A percentile compares a stretch with the other conserved stretches of the same genome.
These are phyloP conservation scores for zebrafish (Danio rerio) DNA, from an alignment of 2,113 vertebrate species.

Conservation along the genomic window GRCz12tu NC_133185.1:48603001-48603500, in stretches of 20 bases:
- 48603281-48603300: not conserved
- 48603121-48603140: too few species aligned
- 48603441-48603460: slow-evolving; percentile 48
- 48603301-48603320: not conserved
- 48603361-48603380: slow-evolving; percentile 20
- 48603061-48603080: too few species aligned
- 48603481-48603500: slow-evolving; percentile 16
- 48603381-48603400: slow-evolving; percentile 12
- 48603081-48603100: too few species aligned
- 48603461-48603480: slow-evolving; percentile 37
- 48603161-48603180: too few species aligned
- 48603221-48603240: too few species aligned
- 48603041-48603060: too few species aligned
- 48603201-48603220: too few species aligned
- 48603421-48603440: slow-evolving; percentile 39
- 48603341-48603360: not conserved
- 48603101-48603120: too few species aligned
- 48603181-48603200: too few species aligned
- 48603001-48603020: too few species aligned
- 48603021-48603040: too few species aligned
- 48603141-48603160: too few species aligned
- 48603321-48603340: not conserved
- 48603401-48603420: slow-evolving; percentile 16
- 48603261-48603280: not conserved
- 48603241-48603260: not conserved